A percentile compares a stretch with the other conserved stretches of the same genome.
These are phyloP conservation scores for Alectura lathami DNA, from an alignment of 2,113 vertebrate genomes.

Conservation along the genomic window DNA sequence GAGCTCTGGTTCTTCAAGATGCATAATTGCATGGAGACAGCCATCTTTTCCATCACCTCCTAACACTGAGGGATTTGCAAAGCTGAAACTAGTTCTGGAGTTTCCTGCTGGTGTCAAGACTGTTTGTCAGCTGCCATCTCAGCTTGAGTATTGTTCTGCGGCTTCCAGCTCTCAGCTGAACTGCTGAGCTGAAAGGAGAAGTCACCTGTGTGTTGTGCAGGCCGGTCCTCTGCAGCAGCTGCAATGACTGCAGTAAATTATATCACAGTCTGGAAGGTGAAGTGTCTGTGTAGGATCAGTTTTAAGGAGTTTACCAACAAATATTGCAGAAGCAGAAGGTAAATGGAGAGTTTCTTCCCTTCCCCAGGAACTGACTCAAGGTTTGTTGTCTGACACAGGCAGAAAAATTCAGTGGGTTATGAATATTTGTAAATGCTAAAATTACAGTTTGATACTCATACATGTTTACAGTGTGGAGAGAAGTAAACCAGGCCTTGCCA, in stretches of 20 bases:
- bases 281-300: neutral
- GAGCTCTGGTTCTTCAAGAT: neutral
- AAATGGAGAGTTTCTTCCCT: accelerated
- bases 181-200: neutral
- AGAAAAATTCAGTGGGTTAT: neutral
- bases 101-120: neutral
- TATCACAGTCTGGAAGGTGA: neutral
- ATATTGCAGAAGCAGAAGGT: neutral
- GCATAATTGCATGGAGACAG: neutral
- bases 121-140: neutral
- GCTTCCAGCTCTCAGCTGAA: neutral
- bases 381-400: neutral
- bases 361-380: neutral
- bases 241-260: neutral
- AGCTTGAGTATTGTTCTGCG: neutral
- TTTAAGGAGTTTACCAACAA: neutral
- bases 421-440: neutral
- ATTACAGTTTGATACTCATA: neutral
- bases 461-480: neutral
- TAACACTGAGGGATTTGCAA: neutral
- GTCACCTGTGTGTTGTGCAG: neutral
- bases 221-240: neutral
- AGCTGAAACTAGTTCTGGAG: neutral
- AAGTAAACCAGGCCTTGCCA: neutral
- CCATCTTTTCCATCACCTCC: neutral